Conservation (phyloP, 2,888 invertebrate species). For the Chamaedrilus cognettii region DNA sequence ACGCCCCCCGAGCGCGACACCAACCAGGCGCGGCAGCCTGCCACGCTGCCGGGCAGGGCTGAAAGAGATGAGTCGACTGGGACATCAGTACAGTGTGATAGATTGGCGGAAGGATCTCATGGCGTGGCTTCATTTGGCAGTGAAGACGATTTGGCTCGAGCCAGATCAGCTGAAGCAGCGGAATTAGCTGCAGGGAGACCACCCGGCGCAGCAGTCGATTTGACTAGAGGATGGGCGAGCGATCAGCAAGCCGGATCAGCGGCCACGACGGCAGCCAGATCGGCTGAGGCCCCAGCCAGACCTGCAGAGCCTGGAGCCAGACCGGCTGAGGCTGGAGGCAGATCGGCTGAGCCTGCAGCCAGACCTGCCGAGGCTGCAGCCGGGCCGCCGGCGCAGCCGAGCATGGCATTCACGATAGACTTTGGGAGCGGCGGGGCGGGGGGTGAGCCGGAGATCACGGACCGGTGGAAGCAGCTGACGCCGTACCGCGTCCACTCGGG, state of each 20-base stretch:
- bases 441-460: constrained; percentile 22
- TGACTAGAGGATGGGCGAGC: too few relatives aligned
- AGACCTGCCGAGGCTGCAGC: not conserved
- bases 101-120: not conserved
- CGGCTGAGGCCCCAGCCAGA: not conserved
- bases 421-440: constrained; percentile 12
- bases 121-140: too few relatives aligned
- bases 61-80: not conserved
- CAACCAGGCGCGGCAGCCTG: not conserved
- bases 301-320: not conserved
- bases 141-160: not conserved
- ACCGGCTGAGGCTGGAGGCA: too few relatives aligned
- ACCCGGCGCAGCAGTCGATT: too few relatives aligned
- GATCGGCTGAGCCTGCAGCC: too few relatives aligned
- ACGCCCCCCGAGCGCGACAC: constrained; percentile 17
- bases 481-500: constrained; percentile 22
- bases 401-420: constrained; percentile 29
- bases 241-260: not conserved
- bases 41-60: not conserved
- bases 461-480: constrained; percentile 22
- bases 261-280: not conserved
- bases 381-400: not conserved
- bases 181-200: too few relatives aligned
- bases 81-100: not conserved
- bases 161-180: too few relatives aligned